Base-by-base conservation (phyloP, 1,140 invertebrate species). In the Halesus radiatus region DNA sequence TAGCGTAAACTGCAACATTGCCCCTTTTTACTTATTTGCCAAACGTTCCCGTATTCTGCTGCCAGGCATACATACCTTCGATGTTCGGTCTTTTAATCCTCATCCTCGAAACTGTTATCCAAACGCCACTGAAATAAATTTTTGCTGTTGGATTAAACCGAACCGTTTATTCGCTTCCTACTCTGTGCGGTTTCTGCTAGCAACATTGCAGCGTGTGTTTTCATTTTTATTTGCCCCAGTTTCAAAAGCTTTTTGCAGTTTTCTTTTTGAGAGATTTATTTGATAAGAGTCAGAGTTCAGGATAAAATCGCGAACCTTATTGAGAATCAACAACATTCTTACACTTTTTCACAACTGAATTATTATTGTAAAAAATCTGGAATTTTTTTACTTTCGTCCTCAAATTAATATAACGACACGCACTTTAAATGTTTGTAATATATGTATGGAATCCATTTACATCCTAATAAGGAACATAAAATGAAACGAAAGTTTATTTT, bases 201-300 rank as follows among this genome's bases (percentile, higher is more conserved):
- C 10, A 45, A 60, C 18, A 58, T 15, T 60, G 23, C 23, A 60
- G 22, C 16, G 56, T 23, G 56, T 60, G 56, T 23, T 22, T 13
- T 60, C 18, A 13, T 20, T 23, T 60, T 13, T 23, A 23, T 60
- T 60, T 60, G 56, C 56, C 56, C 56, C 23, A 60, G 3, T 22
- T 60, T 60, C 56, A 23, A 20, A 60, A 45, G 56, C 18, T 60
- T 58, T 7, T 60, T 60, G 56, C 56, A 23, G 56, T 60, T 23
- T 60, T 60, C 56, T 22, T 60, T 60, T 60, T 23, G 7, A 13
- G 18, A 13, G 37, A 45, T 13, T 45, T 45, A 13, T 8, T 45
- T 13, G 37, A 45, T 45, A 45, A 45, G 37, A 45, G 37, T 45
- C 13, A 10, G 8, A 45, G 8, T 45, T 45, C 10, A 13, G 37